These are phyloP conservation scores for Abrostola triplasia DNA, from an alignment of 2,888 invertebrate genomes.

Conservation along the genomic window DNA sequence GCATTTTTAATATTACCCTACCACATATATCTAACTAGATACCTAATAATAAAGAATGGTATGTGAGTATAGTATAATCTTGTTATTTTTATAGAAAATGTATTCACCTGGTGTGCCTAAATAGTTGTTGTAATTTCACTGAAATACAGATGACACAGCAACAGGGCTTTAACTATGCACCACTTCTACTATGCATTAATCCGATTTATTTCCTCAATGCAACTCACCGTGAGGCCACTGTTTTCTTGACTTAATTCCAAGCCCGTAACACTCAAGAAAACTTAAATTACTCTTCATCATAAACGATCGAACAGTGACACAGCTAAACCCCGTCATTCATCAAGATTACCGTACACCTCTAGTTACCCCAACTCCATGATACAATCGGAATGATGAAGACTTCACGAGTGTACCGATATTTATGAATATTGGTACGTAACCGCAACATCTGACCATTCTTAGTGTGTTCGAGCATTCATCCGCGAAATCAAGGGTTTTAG, in stretches of 20 bases:
- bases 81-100: too few species aligned
- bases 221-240: too few species aligned
- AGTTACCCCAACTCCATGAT: conserved; percentile 15
- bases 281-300: not conserved
- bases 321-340: conserved; percentile 8
- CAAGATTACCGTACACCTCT: conserved; percentile 19
- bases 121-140: not conserved
- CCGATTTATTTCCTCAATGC: too few species aligned
- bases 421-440: conserved; percentile 64
- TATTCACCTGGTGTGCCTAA: too few species aligned
- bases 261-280: not conserved
- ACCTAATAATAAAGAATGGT: too few species aligned
- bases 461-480: conserved; percentile 60
- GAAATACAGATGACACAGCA: not conserved
- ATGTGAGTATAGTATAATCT: too few species aligned
- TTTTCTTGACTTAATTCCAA: too few species aligned
- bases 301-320: not conserved
- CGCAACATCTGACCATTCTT: conserved; percentile 61
- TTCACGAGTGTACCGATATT: conserved; percentile 47
- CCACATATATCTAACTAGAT: too few species aligned
- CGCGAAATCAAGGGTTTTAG: conserved; percentile 65
- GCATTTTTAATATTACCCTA: too few species aligned
- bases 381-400: conserved; percentile 47
- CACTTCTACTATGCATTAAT: not conserved
- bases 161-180: not conserved